Conservation (phyloP, 2,113 vertebrate genomes). For the Scopus umbretta region DNA sequence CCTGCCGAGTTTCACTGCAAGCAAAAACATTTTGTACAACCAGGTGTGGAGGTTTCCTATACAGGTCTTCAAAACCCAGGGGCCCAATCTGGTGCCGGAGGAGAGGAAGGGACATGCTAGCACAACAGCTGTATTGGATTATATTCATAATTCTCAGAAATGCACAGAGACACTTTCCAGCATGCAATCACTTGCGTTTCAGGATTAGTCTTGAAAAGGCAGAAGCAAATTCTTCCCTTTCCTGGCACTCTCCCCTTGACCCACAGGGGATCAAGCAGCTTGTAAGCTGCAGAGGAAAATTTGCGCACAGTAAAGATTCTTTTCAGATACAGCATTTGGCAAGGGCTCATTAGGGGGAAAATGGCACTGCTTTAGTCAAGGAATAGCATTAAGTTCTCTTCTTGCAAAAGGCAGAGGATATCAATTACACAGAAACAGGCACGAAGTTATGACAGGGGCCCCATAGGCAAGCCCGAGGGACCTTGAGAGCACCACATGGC, state of each 20-base stretch:
- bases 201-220: conserved; percentile 30
- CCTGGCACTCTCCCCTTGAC: conserved; percentile 24
- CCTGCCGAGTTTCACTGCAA: neutral
- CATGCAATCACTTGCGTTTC: neutral
- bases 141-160: conserved; percentile 4
- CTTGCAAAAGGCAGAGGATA: neutral
- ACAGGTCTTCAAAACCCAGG: neutral
- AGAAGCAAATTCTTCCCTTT: neutral
- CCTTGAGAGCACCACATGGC: neutral
- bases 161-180: neutral
- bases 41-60: neutral
- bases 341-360: neutral
- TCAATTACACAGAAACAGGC: neutral
- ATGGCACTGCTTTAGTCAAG: neutral
- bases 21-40: neutral
- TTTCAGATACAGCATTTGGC: conserved; percentile 5
- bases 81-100: neutral
- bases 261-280: conserved; percentile 19
- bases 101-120: neutral
- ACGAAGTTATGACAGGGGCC: neutral
- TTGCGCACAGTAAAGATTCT: conserved; percentile 17
- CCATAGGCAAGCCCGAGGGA: neutral
- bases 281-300: neutral
- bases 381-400: neutral
- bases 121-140: conserved; percentile 11